Percentiles rank a stretch among this genome's conserved stretches.
Conservation (phyloP, 1,140 invertebrate species). For the Acromyrmex heyeri region DNA sequence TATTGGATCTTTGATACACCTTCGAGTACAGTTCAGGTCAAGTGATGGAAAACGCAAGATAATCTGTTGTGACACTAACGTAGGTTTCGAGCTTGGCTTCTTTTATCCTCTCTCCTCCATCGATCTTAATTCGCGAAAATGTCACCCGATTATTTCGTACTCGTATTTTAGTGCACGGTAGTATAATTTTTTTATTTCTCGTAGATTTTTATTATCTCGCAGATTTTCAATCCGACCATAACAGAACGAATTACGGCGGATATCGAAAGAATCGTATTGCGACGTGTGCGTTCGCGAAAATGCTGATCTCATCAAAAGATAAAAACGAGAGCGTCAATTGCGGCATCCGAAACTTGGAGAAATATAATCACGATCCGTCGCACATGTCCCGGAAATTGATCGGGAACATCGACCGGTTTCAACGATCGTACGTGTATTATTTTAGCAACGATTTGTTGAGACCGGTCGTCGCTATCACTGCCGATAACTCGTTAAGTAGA, state of each 20-base stretch:
- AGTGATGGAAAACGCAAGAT: slow-evolving; percentile 6
- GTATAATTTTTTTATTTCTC: neutral
- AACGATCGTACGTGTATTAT: neutral
- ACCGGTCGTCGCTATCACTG: slow-evolving; percentile 45
- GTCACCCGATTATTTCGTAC: slow-evolving; percentile 32
- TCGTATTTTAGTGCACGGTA: neutral
- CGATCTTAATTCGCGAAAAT: slow-evolving; percentile 15
- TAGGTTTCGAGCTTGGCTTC: slow-evolving; percentile 11
- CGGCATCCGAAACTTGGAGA: neutral
- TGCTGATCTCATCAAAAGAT: neutral
- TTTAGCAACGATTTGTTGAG: slow-evolving; percentile 2
- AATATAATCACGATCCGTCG: slow-evolving; percentile 22
- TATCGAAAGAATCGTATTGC: slow-evolving; percentile 1
- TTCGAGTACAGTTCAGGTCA: neutral
- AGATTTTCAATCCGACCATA: neutral
- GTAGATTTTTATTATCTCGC: slow-evolving; percentile 16
- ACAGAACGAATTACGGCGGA: slow-evolving; percentile 20
- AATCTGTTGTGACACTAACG: slow-evolving; percentile 14
- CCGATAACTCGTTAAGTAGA: slow-evolving; percentile 37
- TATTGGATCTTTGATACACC: neutral
- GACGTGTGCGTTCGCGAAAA: neutral
- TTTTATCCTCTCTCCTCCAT: neutral
- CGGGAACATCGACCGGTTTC: slow-evolving; percentile 26
- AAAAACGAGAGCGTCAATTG: slow-evolving; percentile 8
- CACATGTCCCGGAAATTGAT: slow-evolving; percentile 27